Evolutionary conservation across 2,113 vertebrate species (phyloP), one percentile per base, ranked within the genome.

Genomic region (Aegithalos caudatus): DNA sequence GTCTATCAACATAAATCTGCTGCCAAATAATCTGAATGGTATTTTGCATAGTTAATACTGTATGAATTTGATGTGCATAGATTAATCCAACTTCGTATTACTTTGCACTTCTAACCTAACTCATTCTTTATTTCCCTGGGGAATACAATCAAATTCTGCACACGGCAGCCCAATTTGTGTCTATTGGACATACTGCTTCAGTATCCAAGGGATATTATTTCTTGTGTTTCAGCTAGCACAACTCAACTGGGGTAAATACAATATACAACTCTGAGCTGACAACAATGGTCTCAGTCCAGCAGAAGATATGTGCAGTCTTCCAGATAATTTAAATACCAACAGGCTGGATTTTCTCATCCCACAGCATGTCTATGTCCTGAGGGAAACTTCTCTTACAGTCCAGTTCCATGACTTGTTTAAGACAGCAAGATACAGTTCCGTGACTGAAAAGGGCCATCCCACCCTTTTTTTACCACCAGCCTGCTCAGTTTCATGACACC

Each of bases 161-260:
- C 25, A 33, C 0, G 0, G 33, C 27, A 78, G 29, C 24, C 22
- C 0, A 0, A 5, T 67, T 70, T 12, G 25, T 25, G 37, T 76
- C 58, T 58, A 33, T 16, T 27, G 28, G 31, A 77, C 4, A 11
- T 51, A n/a, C 17, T 19, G 38, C 47, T 56, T 77, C 38, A 37
- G 33, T 58, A 66, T 31, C 35, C 40, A 47, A 81, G 25, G 35
- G 23, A 53, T 4, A 24, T 4, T 53, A 37, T 62, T 66, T 77
- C 16, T 25, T 12, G 44, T 62, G 47, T 94, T 94, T 81, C 80
- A 58, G 12, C 42, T 73, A 69, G 14, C n/a, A 72, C 31, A 79
- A 45, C 27, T 87, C 65, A 90, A 40, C 24, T 79, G 37, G 13
- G 56, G 31, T 44, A 91, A 94, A 56, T 10, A 53, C n/a, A 73